These are phyloP conservation scores for Congeria kusceri DNA, from an alignment of 2,888 invertebrate species.

Conservation along the genomic window DNA sequence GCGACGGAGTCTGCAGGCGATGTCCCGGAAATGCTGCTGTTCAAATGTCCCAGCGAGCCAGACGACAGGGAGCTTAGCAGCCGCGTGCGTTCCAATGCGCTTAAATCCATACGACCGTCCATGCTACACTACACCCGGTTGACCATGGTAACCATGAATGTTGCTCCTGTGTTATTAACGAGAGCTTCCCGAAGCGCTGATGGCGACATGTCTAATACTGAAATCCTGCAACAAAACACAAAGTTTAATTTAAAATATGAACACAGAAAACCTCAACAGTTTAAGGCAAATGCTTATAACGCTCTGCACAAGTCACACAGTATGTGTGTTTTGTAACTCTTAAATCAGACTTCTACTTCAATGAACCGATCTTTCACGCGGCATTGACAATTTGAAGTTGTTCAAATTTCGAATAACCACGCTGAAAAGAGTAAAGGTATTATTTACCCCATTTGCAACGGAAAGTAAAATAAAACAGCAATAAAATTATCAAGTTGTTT, in stretches of 20 bases:
- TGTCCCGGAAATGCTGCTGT: constrained; percentile 38
- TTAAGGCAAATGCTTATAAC: no score
- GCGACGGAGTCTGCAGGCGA: constrained; percentile 39
- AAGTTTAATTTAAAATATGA: no score
- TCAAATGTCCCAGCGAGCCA: constrained; percentile 42
- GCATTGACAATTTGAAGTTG: not conserved
- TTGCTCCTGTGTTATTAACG: no score
- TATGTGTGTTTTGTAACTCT: no score
- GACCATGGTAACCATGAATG: no score
- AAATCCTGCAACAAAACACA: no score
- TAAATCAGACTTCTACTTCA: no score
- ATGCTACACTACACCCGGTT: constrained; percentile 16
- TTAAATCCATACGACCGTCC: constrained; percentile 57
- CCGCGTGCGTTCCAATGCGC: constrained; percentile 55
- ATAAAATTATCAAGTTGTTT: constrained; percentile 16
- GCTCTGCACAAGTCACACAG: no score
- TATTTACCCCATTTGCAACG: constrained; percentile 14
- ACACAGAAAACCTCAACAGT: no score
- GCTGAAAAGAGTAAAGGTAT: constrained; percentile 29
- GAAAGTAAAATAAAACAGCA: constrained; percentile 23
- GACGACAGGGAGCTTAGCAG: constrained; percentile 38
- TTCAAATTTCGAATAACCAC: constrained; percentile 29
- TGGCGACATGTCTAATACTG: no score
- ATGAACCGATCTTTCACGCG: no score
- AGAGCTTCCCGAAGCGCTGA: no score